Evolutionary conservation across 2,888 invertebrate species (phyloP).

Genomic region (Mesoligia furuncula): DNA sequence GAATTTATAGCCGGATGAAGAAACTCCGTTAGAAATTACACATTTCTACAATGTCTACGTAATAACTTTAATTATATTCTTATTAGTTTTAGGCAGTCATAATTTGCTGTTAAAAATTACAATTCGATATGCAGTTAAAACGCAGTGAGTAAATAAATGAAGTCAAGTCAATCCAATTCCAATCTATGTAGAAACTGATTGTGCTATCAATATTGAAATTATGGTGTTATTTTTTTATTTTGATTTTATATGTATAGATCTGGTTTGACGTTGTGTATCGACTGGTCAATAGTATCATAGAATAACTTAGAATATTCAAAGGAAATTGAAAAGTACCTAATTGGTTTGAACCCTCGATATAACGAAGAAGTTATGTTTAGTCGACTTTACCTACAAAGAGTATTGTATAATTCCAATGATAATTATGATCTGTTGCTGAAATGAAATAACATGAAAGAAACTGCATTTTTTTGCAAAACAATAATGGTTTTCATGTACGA

Average conservation of each 20-base stretch:
- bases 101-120: slow-evolving; percentile 22
- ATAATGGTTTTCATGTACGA: background rate
- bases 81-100: slow-evolving; percentile 7
- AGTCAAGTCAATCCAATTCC: background rate
- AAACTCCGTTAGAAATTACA: slow-evolving; percentile 8
- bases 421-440: background rate
- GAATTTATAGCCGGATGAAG: background rate
- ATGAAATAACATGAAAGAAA: background rate
- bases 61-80: slow-evolving; percentile 1
- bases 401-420: background rate
- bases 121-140: slow-evolving; percentile 18
- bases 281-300: background rate
- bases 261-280: background rate
- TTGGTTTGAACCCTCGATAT: background rate
- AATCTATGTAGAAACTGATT: too few species aligned
- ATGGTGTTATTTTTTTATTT: background rate
- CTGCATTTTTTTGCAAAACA: too few species aligned
- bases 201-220: too few species aligned
- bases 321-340: background rate
- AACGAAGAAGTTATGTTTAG: background rate
- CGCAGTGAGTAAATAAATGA: background rate
- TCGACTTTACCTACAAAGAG: background rate
- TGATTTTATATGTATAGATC: background rate
- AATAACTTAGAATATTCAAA: background rate
- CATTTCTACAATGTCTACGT: background rate